Conservation (phyloP, 1,140 invertebrate species). For the Carcinoscorpius rotundicauda region DNA sequence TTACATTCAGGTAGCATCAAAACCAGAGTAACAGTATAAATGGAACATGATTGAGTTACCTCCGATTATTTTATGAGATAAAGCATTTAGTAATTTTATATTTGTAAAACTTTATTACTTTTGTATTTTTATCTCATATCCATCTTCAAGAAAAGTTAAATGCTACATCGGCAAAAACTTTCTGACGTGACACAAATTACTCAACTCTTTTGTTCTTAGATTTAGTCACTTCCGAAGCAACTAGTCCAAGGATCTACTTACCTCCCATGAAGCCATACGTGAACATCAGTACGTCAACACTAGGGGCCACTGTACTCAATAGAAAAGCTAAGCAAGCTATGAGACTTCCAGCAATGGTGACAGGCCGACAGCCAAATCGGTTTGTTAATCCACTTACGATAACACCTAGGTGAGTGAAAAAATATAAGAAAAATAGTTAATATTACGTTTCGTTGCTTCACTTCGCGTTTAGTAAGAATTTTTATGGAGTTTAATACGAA, state of each 20-base stretch:
- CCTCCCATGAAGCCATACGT: constrained; percentile 89
- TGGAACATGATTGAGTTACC: no score
- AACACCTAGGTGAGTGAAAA: constrained; percentile 50
- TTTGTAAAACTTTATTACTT: no score
- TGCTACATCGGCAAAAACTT: no score
- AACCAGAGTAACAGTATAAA: no score
- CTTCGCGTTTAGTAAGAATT: neutral
- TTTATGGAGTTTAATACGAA: neutral
- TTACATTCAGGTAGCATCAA: no score
- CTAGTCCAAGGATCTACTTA: constrained; percentile 34
- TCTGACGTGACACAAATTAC: no score
- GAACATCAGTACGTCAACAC: constrained; percentile 78
- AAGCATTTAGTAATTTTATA: no score
- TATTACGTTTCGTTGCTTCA: neutral
- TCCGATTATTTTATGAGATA: no score
- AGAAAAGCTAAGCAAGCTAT: constrained; percentile 76
- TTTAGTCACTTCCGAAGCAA: neutral
- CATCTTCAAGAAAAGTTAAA: no score
- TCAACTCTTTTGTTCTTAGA: no score
- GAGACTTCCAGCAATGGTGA: constrained; percentile 80
- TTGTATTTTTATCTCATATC: no score
- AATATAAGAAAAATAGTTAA: neutral
- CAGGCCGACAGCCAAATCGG: constrained; percentile 83
- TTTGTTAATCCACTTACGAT: constrained; percentile 90
- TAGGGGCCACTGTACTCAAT: constrained; percentile 70